Base-by-base conservation (phyloP, 1,140 invertebrate species). In the Megalopta genalis region DNA sequence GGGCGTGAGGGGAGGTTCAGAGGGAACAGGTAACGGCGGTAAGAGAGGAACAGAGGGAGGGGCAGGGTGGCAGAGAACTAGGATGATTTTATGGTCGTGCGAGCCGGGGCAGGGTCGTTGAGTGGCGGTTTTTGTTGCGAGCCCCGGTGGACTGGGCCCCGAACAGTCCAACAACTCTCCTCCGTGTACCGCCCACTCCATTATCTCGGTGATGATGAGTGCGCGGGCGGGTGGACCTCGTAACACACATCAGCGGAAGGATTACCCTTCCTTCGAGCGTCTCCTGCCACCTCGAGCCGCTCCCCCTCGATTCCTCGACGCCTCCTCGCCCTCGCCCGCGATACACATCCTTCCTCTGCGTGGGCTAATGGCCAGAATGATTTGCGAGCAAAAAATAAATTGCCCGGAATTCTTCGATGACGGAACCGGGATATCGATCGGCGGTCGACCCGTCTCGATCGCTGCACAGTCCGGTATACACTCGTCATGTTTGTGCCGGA, bases 181-280 rank as follows among this genome's bases (percentile, higher is more conserved):
- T 90, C 86, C 82, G 87, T 83, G 90, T 81, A 91, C 86, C 91
- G 91, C 91, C 92, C 89, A 92, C 91, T 91, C 91, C 89, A 93
- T 93, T 93, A 93, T 91, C 90, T 90, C 86, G 86, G 89, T 88
- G 91, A 92, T 92, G 92, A 92, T 91, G 90, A 92, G 91, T 91
- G 91, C 90, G 90, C 90, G 90, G 88, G 90, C 91, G 90, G 90
- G 82, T 90, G 82, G 83, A 87, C 86, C 90, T 90, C 89, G 88
- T 91, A 90, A 90, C 91, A 89, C 90, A 91, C 89, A 91, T 92
- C 89, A 90, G 85, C 88, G 60, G 71, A 84, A 86, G 88, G 87
- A 91, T 90, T 90, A 90, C 90, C 88, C 88, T 89, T 87, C 80
- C 80, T 69, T 70, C 84, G 68, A 74, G 68, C 66, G 70, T 77